These are phyloP conservation scores for Siniperca knerii DNA, from an alignment of 2,113 vertebrate species.

Conservation along the genomic window DNA sequence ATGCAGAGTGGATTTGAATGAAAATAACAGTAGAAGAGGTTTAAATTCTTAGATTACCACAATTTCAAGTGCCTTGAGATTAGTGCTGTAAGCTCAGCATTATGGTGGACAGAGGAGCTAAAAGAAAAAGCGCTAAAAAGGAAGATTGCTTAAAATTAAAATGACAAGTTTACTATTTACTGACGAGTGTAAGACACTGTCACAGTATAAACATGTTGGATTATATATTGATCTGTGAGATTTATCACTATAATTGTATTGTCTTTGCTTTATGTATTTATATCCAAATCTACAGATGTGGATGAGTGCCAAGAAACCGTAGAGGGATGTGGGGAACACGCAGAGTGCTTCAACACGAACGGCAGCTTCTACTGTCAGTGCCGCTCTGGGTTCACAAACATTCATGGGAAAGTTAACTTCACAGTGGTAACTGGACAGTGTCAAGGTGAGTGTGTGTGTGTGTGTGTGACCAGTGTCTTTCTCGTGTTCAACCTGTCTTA, in stretches of 20 bases:
- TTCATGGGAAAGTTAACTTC: rapidly evolving
- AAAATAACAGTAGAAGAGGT: slow-evolving; percentile 33
- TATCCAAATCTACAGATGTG: slow-evolving; percentile 29
- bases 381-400: not conserved
- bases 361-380: slow-evolving; percentile 72
- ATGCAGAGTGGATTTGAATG: not conserved
- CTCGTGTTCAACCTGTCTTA: not conserved
- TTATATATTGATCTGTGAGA: not conserved
- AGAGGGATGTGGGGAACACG: rapidly evolving
- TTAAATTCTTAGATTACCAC: slow-evolving; percentile 9
- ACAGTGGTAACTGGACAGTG: not conserved
- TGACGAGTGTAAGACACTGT: not conserved
- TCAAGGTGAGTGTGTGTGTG: slow-evolving; percentile 44
- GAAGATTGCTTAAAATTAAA: not conserved
- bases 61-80: not conserved
- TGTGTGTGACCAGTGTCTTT: not conserved
- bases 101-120: not conserved
- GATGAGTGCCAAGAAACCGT: not conserved
- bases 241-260: not conserved
- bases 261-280: not conserved
- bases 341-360: slow-evolving; percentile 43
- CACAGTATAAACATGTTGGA: not conserved
- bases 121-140: not conserved
- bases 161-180: not conserved
- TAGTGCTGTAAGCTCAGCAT: not conserved